Evolutionary conservation across 1,140 invertebrate species (phyloP), one percentile per base, ranked within the genome.

Genomic region (Harpegnathos saltator): DNA sequence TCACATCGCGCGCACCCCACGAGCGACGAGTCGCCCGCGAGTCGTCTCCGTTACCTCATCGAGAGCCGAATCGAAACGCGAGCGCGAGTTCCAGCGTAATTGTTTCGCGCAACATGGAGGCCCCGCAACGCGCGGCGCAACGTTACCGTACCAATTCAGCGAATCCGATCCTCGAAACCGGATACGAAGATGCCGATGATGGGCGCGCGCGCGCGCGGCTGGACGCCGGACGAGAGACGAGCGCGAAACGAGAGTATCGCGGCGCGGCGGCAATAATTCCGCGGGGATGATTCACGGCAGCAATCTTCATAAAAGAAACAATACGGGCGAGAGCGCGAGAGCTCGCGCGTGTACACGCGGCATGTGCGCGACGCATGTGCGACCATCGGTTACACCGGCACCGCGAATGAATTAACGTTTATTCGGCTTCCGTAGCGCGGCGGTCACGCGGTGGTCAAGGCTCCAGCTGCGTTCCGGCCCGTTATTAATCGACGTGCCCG

Each of bases 381-480:
- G 26, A 17, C 50, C 58, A 52, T 33, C 29, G 62, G 80, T 69
- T 58, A 58, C 52, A 48, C 29, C 24, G n/a, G 61, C 22, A 26
- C 12, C 72, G 38, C 75, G 73, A 89, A 89, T 85, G 77, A 89
- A 89, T 85, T 72, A 86, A 89, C 88, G 87, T 89, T 86, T 89
- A 86, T 84, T 84, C 84, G 71, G 62, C 48, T 86, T 86, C 72
- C 86, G 65, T 50, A 52, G 61, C 22, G 81, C 22, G 81, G 66
- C 73, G 59, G 61, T 38, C 68, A 71, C 68, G 33, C 66, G 83
- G 14, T 58, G 82, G 74, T 84, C 86, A 78, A 85, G 82, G 50
- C 74, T 85, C 54, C 87, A 89, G 84, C 84, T 81, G 83, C 68
- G 86, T 62, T 75, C 71, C 78, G 44, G 50, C 63, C 62, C 81